Conservation (phyloP, 2,113 vertebrate species). For the Catharus fuscescens region DNA sequence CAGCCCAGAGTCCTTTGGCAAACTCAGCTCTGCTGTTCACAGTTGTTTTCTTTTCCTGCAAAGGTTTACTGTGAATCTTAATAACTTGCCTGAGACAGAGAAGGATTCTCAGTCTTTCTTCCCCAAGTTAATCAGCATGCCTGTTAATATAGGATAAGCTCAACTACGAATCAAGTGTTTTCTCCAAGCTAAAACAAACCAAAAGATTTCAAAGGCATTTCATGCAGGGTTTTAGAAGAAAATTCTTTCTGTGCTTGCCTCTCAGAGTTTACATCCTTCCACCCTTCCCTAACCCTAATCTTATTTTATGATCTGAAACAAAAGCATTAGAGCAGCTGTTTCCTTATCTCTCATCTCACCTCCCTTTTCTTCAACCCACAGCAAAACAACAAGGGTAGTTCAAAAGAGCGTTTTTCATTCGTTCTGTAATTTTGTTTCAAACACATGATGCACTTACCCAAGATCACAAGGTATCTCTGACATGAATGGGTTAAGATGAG, state of each 20-base stretch:
- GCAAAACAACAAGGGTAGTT: not conserved
- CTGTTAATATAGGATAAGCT: not conserved
- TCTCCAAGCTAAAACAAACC: not conserved
- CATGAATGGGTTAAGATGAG: not conserved
- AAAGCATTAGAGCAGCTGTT: not conserved
- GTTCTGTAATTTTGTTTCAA: not conserved
- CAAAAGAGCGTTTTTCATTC: not conserved
- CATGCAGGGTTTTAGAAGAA: not conserved
- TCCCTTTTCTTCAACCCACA: not conserved
- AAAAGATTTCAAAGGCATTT: not conserved
- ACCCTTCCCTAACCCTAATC: not conserved
- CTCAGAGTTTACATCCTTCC: not conserved
- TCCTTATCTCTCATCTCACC: not conserved
- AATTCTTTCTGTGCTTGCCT: not conserved
- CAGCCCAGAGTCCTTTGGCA: not conserved
- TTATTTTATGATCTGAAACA: not conserved
- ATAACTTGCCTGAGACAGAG: not conserved
- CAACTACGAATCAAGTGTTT: not conserved
- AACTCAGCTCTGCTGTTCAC: not conserved
- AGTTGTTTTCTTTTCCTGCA: not conserved
- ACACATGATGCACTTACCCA: not conserved
- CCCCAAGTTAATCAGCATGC: not conserved
- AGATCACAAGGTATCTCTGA: not conserved
- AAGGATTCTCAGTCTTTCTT: not conserved
- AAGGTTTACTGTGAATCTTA: conserved; percentile 15